Percentiles rank a stretch among this genome's conserved stretches.
phyloP scores from a whole-genome alignment of 2,797 vertebrate genomes.

The Macrochelys suwanniensis region DNA sequence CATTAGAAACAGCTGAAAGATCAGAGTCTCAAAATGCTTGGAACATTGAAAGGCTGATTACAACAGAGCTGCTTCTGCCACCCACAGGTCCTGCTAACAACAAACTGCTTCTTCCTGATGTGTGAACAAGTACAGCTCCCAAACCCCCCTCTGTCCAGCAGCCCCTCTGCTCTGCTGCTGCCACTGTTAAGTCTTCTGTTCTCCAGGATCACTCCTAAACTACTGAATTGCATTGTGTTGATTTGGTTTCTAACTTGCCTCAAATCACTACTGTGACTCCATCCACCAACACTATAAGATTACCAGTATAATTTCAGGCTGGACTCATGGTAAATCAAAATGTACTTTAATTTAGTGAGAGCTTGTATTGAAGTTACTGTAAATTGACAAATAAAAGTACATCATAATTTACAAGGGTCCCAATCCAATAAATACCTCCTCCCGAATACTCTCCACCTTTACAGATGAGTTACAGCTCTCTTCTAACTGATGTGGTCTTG shows the following conservation, averaged over 20 bases:
- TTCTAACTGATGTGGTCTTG: not conserved
- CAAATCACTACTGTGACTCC: not conserved
- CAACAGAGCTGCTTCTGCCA: rapidly evolving
- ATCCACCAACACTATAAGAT: rapidly evolving
- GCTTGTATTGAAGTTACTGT: not conserved
- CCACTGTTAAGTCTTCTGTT: rapidly evolving
- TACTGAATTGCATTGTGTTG: rapidly evolving
- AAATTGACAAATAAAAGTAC: not conserved
- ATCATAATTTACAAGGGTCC: not conserved
- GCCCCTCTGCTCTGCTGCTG: not conserved
- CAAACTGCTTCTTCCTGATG: rapidly evolving
- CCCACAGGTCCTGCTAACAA: not conserved
- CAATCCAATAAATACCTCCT: not conserved
- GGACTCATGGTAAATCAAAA: rapidly evolving
- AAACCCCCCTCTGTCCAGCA: rapidly evolving
- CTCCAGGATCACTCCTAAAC: not conserved
- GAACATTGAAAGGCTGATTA: not conserved
- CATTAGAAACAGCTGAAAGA: not conserved
- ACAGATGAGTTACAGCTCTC: not conserved
- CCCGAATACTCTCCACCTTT: not conserved
- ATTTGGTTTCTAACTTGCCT: rapidly evolving
- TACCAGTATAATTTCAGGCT: not conserved
- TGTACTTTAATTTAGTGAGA: not conserved
- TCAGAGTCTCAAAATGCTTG: not conserved
- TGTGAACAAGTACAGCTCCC: not conserved